Evolutionary conservation across 2,797 vertebrate species (phyloP).

Genomic region (Sebastes diaconus): DNA sequence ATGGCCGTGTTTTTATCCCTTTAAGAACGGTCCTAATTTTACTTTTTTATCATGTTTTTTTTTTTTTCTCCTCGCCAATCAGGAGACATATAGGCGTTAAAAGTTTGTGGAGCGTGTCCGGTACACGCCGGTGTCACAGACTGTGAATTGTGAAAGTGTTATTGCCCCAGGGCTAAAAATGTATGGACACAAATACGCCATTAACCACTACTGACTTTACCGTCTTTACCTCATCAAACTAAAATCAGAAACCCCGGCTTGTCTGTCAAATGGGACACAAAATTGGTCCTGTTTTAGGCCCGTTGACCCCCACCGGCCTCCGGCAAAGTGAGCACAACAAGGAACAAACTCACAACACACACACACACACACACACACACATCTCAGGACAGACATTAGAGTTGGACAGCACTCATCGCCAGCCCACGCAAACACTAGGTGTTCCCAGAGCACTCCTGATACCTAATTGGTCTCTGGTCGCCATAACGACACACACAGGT

Average conservation of each 20-base stretch:
- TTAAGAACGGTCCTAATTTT: conserved; percentile 32
- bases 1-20: conserved; percentile 22
- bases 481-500: conserved; percentile 45
- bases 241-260: conserved; percentile 29
- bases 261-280: conserved; percentile 29
- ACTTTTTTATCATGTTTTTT: conserved; percentile 11
- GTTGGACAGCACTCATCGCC: conserved; percentile 27
- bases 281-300: conserved; percentile 18
- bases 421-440: conserved; percentile 48
- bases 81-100: conserved; percentile 10
- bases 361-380: background rate
- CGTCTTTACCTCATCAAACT: conserved; percentile 39
- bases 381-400: conserved; percentile 19
- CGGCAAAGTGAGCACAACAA: conserved; percentile 6
- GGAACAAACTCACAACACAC: background rate
- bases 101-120: conserved; percentile 31
- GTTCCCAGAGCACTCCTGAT: conserved; percentile 31
- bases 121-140: conserved; percentile 34
- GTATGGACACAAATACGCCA: conserved; percentile 44
- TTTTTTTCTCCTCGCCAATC: background rate
- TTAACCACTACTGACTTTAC: conserved; percentile 28
- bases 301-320: background rate
- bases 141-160: conserved; percentile 34
- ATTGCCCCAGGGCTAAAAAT: conserved; percentile 31
- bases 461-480: conserved; percentile 33